A percentile compares a stretch with the other conserved stretches of the same genome.
These are phyloP conservation scores for Phrynosoma blainvillii DNA, from an alignment of 2,113 vertebrate genomes.

Conservation along the genomic window DNA sequence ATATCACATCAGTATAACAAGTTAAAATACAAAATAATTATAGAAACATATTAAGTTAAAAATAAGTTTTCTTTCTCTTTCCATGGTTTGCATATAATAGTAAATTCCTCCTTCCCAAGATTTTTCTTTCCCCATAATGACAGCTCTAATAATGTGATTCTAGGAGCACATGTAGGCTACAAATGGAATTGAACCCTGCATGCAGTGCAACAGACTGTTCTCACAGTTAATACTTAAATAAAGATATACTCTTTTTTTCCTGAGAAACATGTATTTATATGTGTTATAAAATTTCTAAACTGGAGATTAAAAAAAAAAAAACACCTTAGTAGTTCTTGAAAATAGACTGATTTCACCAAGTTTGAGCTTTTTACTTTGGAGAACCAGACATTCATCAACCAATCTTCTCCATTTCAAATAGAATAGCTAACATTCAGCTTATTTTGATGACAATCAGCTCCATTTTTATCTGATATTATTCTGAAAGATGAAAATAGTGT, in stretches of 20 bases:
- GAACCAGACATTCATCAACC: background rate
- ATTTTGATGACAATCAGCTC: constrained; percentile 1
- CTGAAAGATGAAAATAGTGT: background rate
- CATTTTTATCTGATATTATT: background rate
- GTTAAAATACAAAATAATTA: no score
- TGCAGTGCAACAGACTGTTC: background rate
- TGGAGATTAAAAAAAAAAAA: background rate
- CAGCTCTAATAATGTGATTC: background rate
- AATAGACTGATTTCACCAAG: background rate
- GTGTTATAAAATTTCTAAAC: background rate
- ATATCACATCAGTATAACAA: no score
- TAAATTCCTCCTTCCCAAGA: background rate
- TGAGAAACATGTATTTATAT: background rate
- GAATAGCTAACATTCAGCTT: background rate
- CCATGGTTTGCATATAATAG: background rate
- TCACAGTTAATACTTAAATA: background rate
- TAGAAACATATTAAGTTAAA: no score
- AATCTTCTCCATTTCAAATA: background rate
- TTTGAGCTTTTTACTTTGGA: no score
- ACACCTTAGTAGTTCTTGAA: background rate
- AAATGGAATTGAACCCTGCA: background rate
- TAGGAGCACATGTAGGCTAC: background rate
- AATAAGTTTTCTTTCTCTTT: background rate
- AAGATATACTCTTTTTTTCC: background rate
- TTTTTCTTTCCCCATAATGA: background rate